Base-by-base conservation (phyloP, 2,797 vertebrate genomes). In the Macropus fuliginosus region DNA sequence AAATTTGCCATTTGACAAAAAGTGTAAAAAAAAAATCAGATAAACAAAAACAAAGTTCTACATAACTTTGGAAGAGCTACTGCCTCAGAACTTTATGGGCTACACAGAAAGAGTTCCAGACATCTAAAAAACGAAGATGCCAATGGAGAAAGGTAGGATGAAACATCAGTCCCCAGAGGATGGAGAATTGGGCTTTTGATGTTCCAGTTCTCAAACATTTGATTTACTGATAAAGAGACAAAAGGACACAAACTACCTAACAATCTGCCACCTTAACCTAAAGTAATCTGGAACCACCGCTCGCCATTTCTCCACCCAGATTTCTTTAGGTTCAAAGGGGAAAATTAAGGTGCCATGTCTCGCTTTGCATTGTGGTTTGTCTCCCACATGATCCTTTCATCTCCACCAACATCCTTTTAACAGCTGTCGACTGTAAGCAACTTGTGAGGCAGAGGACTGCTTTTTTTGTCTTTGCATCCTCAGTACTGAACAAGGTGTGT, bases 161-260 rank as follows among this genome's bases (percentile, higher is more conserved):
- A 95, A 96, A 93, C 18, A 54, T 56, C 4, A 92, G 92, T 8
- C 18, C 12, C 24, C 94, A 92, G 55, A 66, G 21, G 2, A 40
- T 92, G 91, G 90, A 66, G 91, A 27, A 62, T 5, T 3, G 31
- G 21, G 50, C 52, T 95, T 96, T 93, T 59, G 56, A 91, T 14
- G 93, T 11, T 46, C 40, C 9, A 87, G 40, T 87, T 87, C 21
- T 87, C 40, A 87, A 50, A 11, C 31, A 94, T 95, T 59, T 91
- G 29, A 62, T 56, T 81, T 12, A 92, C 10, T 66, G 57, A 52
- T 55, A 90, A 95, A 93, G 81, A 81, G 66, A 81, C 14, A 92
- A 56, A 66, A 94, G 2, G 4, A 54, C 1, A 91, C 6, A 89
- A 94, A 92, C 40, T 27, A 27, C 24, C 31, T 27, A 50, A 27